A percentile compares a stretch with the other conserved stretches of the same genome.
These are phyloP conservation scores for Eupeodes corollae DNA, from an alignment of 1,140 invertebrate genomes.

Conservation along the genomic window DNA sequence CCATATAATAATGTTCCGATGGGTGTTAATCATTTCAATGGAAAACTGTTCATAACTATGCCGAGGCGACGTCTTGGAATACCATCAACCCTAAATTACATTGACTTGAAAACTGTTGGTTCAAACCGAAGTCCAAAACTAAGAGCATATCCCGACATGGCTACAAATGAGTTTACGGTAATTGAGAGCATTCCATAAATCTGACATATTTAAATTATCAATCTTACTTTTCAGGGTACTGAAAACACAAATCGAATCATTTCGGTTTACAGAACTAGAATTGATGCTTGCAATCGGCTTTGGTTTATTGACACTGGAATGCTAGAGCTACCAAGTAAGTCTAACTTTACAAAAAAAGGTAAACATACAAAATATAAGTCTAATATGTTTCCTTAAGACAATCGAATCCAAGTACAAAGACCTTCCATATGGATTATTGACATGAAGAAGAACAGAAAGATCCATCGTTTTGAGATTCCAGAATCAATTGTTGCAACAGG, in stretches of 20 bases:
- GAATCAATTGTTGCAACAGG: constrained; percentile 25
- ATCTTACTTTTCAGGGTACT: neutral
- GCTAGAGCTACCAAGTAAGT: constrained; percentile 27
- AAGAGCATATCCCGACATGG: constrained; percentile 50
- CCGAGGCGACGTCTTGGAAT: constrained; percentile 54
- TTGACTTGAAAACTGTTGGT: constrained; percentile 40
- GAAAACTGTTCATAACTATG: constrained; percentile 60
- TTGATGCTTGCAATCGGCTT: constrained; percentile 55
- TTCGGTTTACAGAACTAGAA: constrained; percentile 53
- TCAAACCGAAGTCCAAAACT: constrained; percentile 42
- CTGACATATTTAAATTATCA: no score
- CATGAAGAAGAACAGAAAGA: constrained; percentile 42
- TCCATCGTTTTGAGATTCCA: constrained; percentile 29
- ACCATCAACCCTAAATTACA: constrained; percentile 56
- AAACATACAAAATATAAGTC: no score
- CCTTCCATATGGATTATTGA: constrained; percentile 56
- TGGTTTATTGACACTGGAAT: constrained; percentile 63
- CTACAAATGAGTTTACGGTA: constrained; percentile 44
- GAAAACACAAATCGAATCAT: constrained; percentile 36
- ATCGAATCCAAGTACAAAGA: constrained; percentile 42
- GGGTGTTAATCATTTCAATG: constrained; percentile 50
- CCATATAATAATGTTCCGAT: constrained; percentile 59
- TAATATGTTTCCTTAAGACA: constrained; percentile 42
- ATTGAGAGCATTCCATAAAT: no score
- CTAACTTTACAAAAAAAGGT: neutral